These are phyloP conservation scores for Origma solitaria DNA, from an alignment of 2,113 vertebrate genomes.

Conservation along the genomic window DNA sequence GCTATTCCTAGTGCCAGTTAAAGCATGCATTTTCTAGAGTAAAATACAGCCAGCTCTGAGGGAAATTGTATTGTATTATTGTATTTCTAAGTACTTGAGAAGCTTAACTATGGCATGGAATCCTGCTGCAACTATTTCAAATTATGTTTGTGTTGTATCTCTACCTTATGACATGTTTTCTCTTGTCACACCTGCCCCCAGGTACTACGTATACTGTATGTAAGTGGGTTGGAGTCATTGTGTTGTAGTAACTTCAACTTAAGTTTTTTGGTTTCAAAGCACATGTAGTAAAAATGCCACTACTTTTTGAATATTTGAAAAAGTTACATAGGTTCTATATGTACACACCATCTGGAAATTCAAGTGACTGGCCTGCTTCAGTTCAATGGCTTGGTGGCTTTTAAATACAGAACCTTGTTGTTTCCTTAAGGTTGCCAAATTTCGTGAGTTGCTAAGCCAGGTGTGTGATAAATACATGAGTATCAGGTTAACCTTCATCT, in stretches of 20 bases:
- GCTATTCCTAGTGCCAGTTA: not conserved
- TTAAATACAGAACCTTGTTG: not conserved
- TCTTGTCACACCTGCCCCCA: fast-evolving
- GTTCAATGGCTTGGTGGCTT: not conserved
- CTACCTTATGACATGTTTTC: not conserved
- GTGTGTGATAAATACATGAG: not conserved
- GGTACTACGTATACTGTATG: not conserved
- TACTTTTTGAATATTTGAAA: not conserved
- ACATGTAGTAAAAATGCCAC: not conserved
- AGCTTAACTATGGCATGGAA: not conserved
- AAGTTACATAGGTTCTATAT: fast-evolving
- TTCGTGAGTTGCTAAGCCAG: not conserved
- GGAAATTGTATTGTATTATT: not conserved
- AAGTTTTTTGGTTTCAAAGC: not conserved
- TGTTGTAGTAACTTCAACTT: not conserved
- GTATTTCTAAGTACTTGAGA: not conserved
- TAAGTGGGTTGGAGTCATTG: not conserved
- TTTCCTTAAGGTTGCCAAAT: not conserved
- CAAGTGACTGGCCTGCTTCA: not conserved
- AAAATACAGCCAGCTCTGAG: not conserved
- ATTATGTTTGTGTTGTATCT: not conserved
- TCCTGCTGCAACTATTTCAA: not conserved
- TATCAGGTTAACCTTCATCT: not conserved
- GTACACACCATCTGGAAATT: not conserved
- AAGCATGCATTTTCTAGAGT: not conserved